Conservation (phyloP, 2,888 invertebrate species). For the Ochropleura plecta region DNA sequence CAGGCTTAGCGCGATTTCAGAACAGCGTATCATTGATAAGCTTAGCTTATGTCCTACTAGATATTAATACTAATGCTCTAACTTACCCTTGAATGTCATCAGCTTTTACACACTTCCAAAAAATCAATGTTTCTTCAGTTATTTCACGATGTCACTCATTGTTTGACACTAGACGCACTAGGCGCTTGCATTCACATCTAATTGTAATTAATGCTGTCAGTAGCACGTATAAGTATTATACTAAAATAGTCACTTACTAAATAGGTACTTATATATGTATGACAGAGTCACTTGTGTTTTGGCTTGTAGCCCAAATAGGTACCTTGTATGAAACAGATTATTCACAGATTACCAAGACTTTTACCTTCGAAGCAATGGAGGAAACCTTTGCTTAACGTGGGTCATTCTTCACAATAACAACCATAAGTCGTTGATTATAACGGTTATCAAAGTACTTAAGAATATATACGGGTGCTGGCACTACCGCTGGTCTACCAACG, state of each 20-base stretch:
- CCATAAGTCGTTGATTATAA: not conserved
- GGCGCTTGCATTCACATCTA: constrained; percentile 2
- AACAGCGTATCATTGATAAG: too few species aligned
- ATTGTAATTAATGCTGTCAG: not conserved
- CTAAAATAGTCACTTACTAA: not conserved
- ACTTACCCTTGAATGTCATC: constrained; percentile 19
- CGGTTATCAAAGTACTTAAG: not conserved
- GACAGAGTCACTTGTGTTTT: not conserved
- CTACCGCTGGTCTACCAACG: not conserved
- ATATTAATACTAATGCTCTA: not conserved
- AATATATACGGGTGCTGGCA: not conserved
- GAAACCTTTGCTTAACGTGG: not conserved
- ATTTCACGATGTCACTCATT: constrained; percentile 6
- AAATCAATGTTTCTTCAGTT: not conserved
- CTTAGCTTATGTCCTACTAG: not conserved
- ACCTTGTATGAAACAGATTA: not conserved
- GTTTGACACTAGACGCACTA: not conserved
- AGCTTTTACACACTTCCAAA: not conserved
- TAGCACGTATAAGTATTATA: too few species aligned
- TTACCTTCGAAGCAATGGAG: not conserved
- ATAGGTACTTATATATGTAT: not conserved
- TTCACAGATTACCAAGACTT: not conserved
- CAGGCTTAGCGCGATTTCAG: not conserved
- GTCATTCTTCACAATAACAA: not conserved
- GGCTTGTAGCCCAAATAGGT: constrained; percentile 1